Conservation (phyloP, 2,797 vertebrate genomes). For the Myioborus melanocephalus region DNA sequence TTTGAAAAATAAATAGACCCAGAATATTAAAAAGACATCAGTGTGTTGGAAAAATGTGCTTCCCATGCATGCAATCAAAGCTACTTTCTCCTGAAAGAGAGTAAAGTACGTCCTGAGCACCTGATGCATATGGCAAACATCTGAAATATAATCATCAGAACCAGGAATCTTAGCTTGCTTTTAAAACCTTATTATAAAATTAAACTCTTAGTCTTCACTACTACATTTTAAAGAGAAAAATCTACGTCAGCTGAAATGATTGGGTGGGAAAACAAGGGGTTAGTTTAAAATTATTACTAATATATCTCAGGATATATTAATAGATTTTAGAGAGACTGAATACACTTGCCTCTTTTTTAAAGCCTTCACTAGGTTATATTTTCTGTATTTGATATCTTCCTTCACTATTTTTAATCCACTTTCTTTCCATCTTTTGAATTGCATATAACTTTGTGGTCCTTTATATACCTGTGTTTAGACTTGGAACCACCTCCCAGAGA, state of each 20-base stretch:
- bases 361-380: background rate
- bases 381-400: background rate
- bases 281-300: background rate
- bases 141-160: background rate
- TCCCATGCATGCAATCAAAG: background rate
- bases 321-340: background rate
- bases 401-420: background rate
- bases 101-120: background rate
- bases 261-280: background rate
- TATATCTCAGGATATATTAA: background rate
- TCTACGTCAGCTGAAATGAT: background rate
- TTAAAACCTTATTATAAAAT: background rate
- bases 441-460: background rate
- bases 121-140: background rate
- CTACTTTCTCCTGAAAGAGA: background rate
- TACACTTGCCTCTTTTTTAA: background rate
- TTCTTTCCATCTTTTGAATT: background rate
- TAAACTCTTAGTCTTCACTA: background rate
- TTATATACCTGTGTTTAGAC: background rate
- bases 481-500: background rate
- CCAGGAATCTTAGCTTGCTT: background rate
- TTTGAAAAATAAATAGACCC: background rate
- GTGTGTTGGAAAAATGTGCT: background rate
- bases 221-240: background rate
- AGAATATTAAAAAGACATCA: background rate